phyloP scores from a whole-genome alignment of 2,888 invertebrate species.

The Elysia crispata region DNA sequence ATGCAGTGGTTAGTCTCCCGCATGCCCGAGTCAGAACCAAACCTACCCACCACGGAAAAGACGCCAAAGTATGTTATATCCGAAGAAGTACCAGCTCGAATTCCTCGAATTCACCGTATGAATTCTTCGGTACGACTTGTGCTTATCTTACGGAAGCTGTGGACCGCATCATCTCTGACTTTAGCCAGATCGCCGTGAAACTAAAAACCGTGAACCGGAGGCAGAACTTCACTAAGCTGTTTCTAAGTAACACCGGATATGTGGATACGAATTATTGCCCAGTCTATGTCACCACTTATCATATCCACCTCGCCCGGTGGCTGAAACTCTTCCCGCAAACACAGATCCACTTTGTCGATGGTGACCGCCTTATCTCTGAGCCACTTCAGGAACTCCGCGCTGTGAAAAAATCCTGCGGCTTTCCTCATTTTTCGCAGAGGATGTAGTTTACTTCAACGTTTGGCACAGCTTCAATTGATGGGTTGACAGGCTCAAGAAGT shows the following conservation, averaged over 20 bases:
- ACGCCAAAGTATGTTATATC: slow-evolving; percentile 98
- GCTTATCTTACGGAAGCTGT: slow-evolving; percentile 96
- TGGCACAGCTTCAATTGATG: slow-evolving; percentile 98
- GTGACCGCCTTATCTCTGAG: slow-evolving; percentile 71
- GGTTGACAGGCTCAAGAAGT: no score
- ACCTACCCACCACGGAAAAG: slow-evolving; percentile 97
- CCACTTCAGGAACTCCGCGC: slow-evolving; percentile 72
- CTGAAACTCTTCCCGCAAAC: slow-evolving; percentile 93
- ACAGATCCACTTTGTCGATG: slow-evolving; percentile 94
- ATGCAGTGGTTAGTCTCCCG: slow-evolving; percentile 92
- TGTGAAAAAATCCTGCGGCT: slow-evolving; percentile 75
- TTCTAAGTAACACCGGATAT: slow-evolving; percentile 74
- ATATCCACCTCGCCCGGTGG: slow-evolving; percentile 91
- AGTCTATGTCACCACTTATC: slow-evolving; percentile 77
- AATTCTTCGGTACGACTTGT: slow-evolving; percentile 92
- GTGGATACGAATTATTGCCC: slow-evolving; percentile 78
- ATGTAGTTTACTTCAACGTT: slow-evolving; percentile 97
- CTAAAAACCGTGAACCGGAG: slow-evolving; percentile 58
- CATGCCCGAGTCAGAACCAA: slow-evolving; percentile 94
- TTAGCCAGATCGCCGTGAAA: slow-evolving; percentile 90
- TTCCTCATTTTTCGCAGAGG: slow-evolving; percentile 75
- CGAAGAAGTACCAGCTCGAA: slow-evolving; percentile 94
- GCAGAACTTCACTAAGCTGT: slow-evolving; percentile 75
- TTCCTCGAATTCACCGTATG: slow-evolving; percentile 96
- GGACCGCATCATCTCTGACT: slow-evolving; percentile 96